A percentile compares a stretch with the other conserved stretches of the same genome.
phyloP scores from a whole-genome alignment of 2,113 vertebrate genomes.

The Notiomystis cincta region DNA sequence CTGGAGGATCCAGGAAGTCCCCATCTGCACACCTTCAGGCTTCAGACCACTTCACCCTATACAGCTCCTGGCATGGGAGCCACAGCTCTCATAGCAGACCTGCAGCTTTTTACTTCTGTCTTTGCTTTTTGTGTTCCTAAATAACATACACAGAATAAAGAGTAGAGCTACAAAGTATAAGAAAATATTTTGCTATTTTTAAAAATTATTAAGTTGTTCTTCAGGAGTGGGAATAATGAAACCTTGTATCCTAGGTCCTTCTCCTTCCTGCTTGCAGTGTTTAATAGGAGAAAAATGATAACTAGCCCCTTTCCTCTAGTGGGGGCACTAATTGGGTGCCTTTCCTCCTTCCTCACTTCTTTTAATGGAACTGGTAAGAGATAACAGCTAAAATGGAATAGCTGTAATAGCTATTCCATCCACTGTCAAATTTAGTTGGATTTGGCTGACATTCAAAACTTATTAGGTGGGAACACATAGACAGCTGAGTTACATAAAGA shows the following conservation, averaged over 20 bases:
- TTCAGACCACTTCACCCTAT: background rate
- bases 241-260: background rate
- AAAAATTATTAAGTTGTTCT: background rate
- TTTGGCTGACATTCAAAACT: slow-evolving; percentile 25
- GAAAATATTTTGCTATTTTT: background rate
- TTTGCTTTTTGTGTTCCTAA: background rate
- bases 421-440: background rate
- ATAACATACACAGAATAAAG: background rate
- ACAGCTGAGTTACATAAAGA: slow-evolving; percentile 1
- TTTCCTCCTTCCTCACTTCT: background rate
- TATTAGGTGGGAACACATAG: background rate
- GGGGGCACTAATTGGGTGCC: background rate
- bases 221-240: background rate
- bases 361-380: slow-evolving; percentile 4
- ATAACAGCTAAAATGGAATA: background rate
- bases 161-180: background rate
- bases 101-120: background rate
- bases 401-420: slow-evolving; percentile 12
- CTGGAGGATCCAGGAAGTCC: background rate
- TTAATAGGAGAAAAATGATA: background rate
- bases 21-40: background rate
- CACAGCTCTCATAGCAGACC: background rate
- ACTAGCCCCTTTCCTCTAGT: background rate
- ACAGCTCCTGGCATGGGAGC: fast-evolving
- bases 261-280: fast-evolving